These are phyloP conservation scores for Pollenia angustigena DNA, from an alignment of 2,888 invertebrate genomes.

Conservation along the genomic window DNA sequence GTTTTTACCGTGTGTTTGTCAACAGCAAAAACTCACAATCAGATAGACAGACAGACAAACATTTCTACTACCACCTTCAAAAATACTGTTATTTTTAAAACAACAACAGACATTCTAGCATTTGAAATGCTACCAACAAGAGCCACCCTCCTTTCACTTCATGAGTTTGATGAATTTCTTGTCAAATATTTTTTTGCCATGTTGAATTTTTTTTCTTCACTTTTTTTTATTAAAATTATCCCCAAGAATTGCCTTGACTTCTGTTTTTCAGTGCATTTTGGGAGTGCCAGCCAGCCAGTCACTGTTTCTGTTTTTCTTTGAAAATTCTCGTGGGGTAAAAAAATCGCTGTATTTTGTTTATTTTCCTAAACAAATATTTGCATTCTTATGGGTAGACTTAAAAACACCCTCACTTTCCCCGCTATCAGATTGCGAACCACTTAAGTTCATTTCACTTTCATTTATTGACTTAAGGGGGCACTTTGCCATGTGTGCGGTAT, in stretches of 20 bases:
- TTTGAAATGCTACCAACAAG: conserved; percentile 20
- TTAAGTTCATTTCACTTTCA: conserved; percentile 38
- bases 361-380: conserved; percentile 81
- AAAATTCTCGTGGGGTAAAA: conserved; percentile 70
- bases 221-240: conserved; percentile 78
- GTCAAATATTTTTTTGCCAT: conserved; percentile 79
- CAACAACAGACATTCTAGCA: conserved; percentile 1
- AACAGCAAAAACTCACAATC: conserved; percentile 39
- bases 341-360: conserved; percentile 79
- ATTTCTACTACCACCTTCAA: conserved; percentile 15
- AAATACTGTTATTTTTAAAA: conserved; percentile 26
- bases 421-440: conserved; percentile 29
- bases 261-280: conserved; percentile 43
- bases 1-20: conserved; percentile 60
- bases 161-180: conserved; percentile 81
- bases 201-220: conserved; percentile 52
- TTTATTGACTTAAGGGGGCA: conserved; percentile 57
- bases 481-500: conserved; percentile 69
- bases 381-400: conserved; percentile 74
- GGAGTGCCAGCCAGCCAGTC: conserved; percentile 61
- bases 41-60: conserved; percentile 21
- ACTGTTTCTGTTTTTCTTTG: conserved; percentile 6
- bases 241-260: conserved; percentile 77
- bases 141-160: conserved; percentile 67
- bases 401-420: conserved; percentile 43